Evolutionary conservation across 2,888 invertebrate species (phyloP).

Genomic region (Plebejus melissa): DNA sequence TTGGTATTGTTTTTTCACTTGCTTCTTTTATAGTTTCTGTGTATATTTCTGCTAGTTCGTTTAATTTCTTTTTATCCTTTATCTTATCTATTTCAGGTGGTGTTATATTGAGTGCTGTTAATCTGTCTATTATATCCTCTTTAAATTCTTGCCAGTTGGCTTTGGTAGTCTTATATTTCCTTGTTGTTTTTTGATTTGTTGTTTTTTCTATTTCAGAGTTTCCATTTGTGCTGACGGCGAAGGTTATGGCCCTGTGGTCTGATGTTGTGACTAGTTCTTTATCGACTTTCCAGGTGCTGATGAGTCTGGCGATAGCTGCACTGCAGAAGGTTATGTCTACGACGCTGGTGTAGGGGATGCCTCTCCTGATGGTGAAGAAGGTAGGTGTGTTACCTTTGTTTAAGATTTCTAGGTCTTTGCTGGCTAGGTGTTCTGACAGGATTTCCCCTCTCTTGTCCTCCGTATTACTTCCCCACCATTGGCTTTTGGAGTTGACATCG

Average conservation of each 20-base stretch:
- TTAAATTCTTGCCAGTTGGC: slow-evolving; percentile 19
- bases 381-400: not conserved
- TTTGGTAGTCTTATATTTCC: slow-evolving; percentile 27
- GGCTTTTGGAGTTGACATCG: slow-evolving; percentile 24
- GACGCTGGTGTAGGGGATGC: not conserved
- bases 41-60: not conserved
- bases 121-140: not conserved
- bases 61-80: not conserved
- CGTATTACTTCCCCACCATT: slow-evolving; percentile 16
- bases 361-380: not conserved
- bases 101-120: not conserved
- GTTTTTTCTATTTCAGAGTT: not conserved
- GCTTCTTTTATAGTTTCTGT: not conserved
- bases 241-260: not conserved
- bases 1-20: not conserved
- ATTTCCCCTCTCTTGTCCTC: slow-evolving; percentile 3
- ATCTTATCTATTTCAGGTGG: not conserved
- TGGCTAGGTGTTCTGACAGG: not conserved
- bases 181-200: not conserved
- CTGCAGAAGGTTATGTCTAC: slow-evolving; percentile 3
- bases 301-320: not conserved
- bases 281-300: slow-evolving; percentile 1
- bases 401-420: too few species aligned
- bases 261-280: not conserved
- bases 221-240: not conserved